These are phyloP conservation scores for Progne subis DNA, from an alignment of 2,113 vertebrate species.

Conservation along the genomic window DNA sequence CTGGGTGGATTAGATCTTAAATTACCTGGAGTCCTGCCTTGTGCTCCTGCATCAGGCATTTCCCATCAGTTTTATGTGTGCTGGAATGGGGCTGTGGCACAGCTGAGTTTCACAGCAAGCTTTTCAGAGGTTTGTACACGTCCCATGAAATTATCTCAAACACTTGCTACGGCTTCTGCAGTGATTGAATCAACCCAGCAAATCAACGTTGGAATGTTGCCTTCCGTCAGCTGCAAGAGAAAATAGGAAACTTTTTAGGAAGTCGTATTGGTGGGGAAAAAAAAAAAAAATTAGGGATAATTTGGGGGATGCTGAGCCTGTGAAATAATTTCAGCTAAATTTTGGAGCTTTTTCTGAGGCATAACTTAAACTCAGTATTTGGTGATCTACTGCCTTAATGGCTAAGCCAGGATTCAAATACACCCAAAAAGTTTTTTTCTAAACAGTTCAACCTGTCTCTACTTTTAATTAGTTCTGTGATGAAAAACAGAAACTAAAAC, in stretches of 20 bases:
- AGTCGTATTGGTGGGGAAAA: rapidly evolving
- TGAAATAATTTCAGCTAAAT: neutral
- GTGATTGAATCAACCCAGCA: neutral
- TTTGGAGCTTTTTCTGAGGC: neutral
- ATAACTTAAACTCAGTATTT: neutral
- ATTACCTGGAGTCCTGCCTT: neutral
- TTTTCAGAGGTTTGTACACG: neutral
- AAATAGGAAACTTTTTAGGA: neutral
- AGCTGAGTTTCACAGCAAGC: neutral
- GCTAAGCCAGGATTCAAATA: neutral
- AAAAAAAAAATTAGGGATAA: neutral
- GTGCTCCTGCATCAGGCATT: neutral
- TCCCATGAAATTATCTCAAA: neutral
- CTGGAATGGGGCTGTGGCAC: neutral
- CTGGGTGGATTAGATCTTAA: neutral
- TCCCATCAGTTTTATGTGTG: neutral
- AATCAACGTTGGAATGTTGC: neutral
- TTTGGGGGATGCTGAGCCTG: neutral
- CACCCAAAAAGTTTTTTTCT: neutral
- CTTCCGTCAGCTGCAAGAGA: neutral
- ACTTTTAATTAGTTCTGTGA: conserved; percentile 70
- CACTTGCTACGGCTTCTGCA: neutral
- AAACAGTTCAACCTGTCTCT: neutral
- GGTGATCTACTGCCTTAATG: neutral
- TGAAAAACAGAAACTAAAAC: conserved; percentile 62